phyloP scores from a whole-genome alignment of 2,113 vertebrate genomes.

The Petromus typicus region DNA sequence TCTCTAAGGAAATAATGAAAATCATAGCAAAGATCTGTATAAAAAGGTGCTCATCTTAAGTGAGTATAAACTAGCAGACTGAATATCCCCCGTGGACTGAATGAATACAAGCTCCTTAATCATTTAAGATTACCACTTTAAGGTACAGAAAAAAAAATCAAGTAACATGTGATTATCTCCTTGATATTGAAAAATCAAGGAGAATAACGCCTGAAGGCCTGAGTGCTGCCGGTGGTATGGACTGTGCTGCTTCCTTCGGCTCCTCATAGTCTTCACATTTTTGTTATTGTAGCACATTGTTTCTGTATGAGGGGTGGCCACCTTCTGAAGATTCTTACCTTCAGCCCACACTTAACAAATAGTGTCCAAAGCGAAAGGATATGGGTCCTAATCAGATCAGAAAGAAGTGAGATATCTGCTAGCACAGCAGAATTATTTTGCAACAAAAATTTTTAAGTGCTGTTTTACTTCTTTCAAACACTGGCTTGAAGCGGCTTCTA shows the following conservation, averaged over 20 bases:
- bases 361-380: not conserved
- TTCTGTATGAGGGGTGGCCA: not conserved
- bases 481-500: not conserved
- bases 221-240: not conserved
- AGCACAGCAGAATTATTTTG: not conserved
- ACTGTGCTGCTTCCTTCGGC: not conserved
- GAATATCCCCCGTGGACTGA: not conserved
- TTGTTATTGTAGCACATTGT: rapidly evolving
- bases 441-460: not conserved
- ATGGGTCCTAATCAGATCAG: not conserved
- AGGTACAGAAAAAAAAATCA: not conserved
- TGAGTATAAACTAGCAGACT: not conserved
- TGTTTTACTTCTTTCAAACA: not conserved
- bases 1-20: not conserved
- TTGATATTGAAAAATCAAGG: not conserved
- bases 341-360: not conserved
- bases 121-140: not conserved
- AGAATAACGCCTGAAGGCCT: not conserved
- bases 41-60: not conserved
- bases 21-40: not conserved
- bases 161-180: not conserved
- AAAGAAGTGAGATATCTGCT: not conserved
- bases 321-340: not conserved
- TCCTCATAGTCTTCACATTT: not conserved
- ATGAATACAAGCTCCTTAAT: not conserved